phyloP scores from a whole-genome alignment of 2,113 vertebrate genomes.

The Pygoscelis antarcticus region DNA sequence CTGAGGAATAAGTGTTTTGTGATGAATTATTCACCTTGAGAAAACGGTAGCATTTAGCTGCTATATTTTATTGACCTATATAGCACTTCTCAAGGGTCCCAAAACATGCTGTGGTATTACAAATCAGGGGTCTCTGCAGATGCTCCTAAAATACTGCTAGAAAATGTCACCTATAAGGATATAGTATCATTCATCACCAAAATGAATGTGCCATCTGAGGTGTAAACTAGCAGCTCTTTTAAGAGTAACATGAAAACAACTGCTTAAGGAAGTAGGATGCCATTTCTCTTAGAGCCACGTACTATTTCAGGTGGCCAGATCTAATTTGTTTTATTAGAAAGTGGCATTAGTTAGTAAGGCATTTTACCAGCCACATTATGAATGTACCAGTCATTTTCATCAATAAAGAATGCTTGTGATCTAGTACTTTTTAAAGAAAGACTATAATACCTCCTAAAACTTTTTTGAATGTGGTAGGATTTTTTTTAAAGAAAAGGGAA shows the following conservation, averaged over 20 bases:
- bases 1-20: slow-evolving; percentile 18
- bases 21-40: slow-evolving; percentile 36
- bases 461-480: neutral
- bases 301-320: neutral
- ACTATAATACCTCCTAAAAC: neutral
- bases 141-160: slow-evolving; percentile 5
- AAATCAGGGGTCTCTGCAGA: slow-evolving; percentile 32
- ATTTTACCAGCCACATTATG: neutral
- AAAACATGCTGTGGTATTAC: neutral
- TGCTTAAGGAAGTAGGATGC: neutral
- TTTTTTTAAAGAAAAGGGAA: neutral
- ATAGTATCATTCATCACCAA: neutral
- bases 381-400: neutral
- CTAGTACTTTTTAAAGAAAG: neutral
- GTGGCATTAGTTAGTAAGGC: neutral
- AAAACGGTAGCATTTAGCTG: slow-evolving; percentile 23
- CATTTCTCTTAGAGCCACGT: neutral
- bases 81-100: neutral
- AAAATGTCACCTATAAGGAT: slow-evolving; percentile 10
- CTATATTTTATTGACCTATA: slow-evolving; percentile 40
- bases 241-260: neutral
- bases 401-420: neutral
- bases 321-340: neutral
- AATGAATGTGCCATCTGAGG: slow-evolving; percentile 1
- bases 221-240: slow-evolving; percentile 2